phyloP scores from a whole-genome alignment of 2,797 vertebrate genomes.

The Agapornis canus region DNA sequence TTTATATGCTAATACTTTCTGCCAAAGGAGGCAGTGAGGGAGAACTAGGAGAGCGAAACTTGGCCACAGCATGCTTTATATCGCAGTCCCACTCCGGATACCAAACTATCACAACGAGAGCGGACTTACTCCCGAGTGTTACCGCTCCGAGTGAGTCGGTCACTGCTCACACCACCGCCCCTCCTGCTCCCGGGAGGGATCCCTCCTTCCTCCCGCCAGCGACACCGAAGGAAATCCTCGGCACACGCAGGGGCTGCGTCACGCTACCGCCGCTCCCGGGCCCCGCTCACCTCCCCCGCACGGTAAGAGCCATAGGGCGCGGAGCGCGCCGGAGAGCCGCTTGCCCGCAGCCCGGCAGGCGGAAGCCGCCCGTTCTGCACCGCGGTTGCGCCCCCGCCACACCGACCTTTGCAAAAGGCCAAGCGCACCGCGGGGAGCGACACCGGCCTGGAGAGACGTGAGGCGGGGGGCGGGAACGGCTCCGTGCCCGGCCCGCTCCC shows the following conservation, averaged over 20 bases:
- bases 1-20: accelerated
- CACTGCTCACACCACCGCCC: accelerated
- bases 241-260: neutral
- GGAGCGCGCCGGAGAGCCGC: neutral
- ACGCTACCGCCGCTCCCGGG: neutral
- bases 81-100: accelerated
- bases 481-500: neutral
- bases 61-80: accelerated
- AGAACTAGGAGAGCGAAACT: neutral
- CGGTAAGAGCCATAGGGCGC: neutral
- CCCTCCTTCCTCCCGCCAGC: neutral
- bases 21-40: neutral
- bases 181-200: neutral
- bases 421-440: neutral
- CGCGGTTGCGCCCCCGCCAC: neutral
- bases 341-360: neutral
- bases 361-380: neutral
- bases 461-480: neutral
- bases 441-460: neutral
- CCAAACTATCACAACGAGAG: neutral
- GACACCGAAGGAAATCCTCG: neutral
- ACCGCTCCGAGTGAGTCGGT: accelerated
- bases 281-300: neutral
- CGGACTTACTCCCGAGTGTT: accelerated
- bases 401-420: neutral